Evolutionary conservation across 64 coral and sea anemone species (phyloP).

Genomic region (Porites australiensis): DNA sequence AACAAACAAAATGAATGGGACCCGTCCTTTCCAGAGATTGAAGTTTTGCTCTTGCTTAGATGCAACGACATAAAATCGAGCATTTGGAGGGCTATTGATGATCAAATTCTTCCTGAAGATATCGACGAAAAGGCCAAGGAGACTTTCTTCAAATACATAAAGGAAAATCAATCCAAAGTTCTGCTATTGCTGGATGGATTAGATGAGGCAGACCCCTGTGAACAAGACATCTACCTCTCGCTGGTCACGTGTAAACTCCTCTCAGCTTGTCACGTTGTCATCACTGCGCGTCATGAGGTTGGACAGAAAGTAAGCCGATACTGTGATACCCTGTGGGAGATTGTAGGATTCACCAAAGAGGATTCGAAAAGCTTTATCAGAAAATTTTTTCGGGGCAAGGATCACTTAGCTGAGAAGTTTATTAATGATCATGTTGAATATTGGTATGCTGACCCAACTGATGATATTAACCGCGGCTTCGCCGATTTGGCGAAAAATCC

Average conservation of each 20-base stretch:
- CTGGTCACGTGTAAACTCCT: not conserved
- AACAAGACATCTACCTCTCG: not conserved
- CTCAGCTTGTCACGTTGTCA: not conserved
- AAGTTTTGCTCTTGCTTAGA: conserved; percentile 23
- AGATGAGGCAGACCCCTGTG: not conserved
- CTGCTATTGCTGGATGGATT: conserved; percentile 22
- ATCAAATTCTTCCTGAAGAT: conserved; percentile 5
- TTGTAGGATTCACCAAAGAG: not conserved
- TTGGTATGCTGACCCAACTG: no score
- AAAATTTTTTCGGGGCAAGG: not conserved
- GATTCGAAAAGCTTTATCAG: not conserved
- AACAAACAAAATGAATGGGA: no score
- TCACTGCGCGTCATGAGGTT: not conserved
- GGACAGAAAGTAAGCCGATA: not conserved
- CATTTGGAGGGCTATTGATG: conserved; percentile 5
- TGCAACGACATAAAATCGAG: not conserved
- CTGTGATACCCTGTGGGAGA: conserved; percentile 13
- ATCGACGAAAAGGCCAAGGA: conserved; percentile 5
- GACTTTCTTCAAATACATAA: not conserved
- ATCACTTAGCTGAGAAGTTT: no score
- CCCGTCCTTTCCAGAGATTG: not conserved
- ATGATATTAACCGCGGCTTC: not conserved
- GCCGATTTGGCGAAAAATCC: not conserved
- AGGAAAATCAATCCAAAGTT: conserved; percentile 10
- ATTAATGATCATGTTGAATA: no score